Conservation (phyloP, 2,888 invertebrate species). For the Thereva nobilitata region DNA sequence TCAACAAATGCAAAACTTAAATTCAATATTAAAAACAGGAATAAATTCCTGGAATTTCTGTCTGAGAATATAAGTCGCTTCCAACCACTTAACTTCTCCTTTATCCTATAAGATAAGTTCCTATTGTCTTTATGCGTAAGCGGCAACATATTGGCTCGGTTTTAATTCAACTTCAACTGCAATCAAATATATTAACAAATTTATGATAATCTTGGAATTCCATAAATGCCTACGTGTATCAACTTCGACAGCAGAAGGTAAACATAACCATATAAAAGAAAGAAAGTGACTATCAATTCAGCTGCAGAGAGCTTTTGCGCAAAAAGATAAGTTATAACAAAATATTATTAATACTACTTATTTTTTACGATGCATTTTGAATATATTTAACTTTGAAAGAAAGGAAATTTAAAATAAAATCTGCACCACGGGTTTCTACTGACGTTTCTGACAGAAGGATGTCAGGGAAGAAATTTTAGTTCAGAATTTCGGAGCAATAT, state of each 20-base stretch:
- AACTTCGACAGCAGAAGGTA: constrained; percentile 34
- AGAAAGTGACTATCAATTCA: no score
- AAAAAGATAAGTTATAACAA: no score
- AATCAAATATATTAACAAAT: no score
- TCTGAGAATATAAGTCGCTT: constrained; percentile 89
- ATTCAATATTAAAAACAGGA: constrained; percentile 89
- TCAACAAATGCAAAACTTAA: constrained; percentile 97
- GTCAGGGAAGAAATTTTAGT: no score
- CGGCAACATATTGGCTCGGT: constrained; percentile 68
- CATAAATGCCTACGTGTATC: constrained; percentile 40
- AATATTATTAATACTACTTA: no score
- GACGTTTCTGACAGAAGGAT: no score
- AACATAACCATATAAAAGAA: constrained; percentile 38
- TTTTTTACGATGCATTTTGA: no score
- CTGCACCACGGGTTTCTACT: no score
- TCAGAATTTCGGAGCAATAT: no score
- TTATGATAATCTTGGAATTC: not conserved
- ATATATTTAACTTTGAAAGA: no score
- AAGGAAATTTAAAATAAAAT: no score
- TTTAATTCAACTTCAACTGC: constrained; percentile 33
- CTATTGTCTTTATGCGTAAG: constrained; percentile 74
- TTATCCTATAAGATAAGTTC: constrained; percentile 67
- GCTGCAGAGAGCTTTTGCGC: no score
- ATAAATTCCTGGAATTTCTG: constrained; percentile 89
- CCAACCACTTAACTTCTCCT: constrained; percentile 77